These are phyloP conservation scores for Heterocephalus glaber DNA, from an alignment of 2,113 vertebrate species.

Conservation along the genomic window DNA sequence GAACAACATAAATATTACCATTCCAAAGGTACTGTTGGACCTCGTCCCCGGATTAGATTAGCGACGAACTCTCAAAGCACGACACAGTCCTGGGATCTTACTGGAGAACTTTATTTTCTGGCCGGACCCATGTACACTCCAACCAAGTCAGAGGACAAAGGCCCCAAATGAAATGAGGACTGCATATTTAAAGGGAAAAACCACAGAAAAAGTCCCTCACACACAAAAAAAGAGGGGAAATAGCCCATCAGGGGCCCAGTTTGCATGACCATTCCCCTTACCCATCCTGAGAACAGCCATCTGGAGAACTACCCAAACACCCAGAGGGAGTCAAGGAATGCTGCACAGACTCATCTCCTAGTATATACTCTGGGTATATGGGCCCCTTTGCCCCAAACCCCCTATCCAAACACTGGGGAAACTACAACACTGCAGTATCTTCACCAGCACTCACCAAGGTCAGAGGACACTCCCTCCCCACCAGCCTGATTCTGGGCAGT, in stretches of 20 bases:
- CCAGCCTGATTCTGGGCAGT: neutral
- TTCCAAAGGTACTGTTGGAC: too few species aligned
- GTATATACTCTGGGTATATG: neutral
- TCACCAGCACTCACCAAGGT: neutral
- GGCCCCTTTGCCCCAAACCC: neutral
- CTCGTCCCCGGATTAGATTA: too few species aligned
- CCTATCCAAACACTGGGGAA: neutral
- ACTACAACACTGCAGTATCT: neutral
- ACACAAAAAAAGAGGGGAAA: neutral
- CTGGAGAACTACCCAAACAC: neutral
- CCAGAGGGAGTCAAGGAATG: neutral
- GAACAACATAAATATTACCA: too few species aligned
- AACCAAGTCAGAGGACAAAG: too few species aligned
- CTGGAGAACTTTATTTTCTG: too few species aligned
- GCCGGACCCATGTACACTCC: too few species aligned
- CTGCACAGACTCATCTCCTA: neutral
- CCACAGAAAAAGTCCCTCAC: too few species aligned
- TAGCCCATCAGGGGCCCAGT: neutral
- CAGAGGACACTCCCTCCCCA: neutral
- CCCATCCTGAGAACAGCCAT: neutral
- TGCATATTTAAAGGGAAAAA: too few species aligned
- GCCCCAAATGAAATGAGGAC: too few species aligned
- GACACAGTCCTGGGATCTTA: too few species aligned
- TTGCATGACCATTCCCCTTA: neutral
- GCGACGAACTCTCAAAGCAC: too few species aligned